Evolutionary conservation across 2,797 vertebrate species (phyloP).

Genomic region (Neostethus bicornis): DNA sequence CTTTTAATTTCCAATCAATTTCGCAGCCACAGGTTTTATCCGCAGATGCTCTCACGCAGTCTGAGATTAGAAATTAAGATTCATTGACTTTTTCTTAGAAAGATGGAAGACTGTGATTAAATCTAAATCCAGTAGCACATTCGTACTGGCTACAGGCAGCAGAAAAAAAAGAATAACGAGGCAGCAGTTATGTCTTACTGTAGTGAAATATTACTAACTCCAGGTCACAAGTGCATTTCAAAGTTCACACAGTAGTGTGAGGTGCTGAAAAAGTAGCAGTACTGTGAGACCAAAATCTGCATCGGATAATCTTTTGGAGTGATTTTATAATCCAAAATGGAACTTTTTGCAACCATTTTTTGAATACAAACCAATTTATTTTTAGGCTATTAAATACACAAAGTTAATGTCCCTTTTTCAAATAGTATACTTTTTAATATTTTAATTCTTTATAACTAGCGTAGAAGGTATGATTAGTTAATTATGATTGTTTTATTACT

Average conservation of each 20-base stretch:
- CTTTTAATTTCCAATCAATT: slow-evolving; percentile 32
- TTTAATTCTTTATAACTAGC: too few species aligned
- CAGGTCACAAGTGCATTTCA: slow-evolving; percentile 1
- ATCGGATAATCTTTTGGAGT: not conserved
- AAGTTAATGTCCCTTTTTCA: too few species aligned
- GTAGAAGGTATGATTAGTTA: too few species aligned
- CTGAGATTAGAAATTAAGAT: not conserved
- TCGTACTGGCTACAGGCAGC: not conserved
- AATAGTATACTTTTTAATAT: too few species aligned
- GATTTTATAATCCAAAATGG: too few species aligned
- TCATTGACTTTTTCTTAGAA: not conserved
- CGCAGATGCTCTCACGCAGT: not conserved
- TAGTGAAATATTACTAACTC: not conserved
- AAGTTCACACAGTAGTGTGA: not conserved
- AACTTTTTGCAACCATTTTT: too few species aligned
- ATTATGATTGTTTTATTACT: too few species aligned
- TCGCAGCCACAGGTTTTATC: not conserved
- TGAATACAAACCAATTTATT: too few species aligned
- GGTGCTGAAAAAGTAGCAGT: not conserved
- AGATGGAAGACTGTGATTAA: not conserved
- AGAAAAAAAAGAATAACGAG: not conserved
- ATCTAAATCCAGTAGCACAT: not conserved
- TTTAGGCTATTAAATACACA: too few species aligned
- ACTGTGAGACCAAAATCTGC: not conserved
- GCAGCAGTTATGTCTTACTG: not conserved